These are phyloP conservation scores for Drosophila littoralis DNA, from an alignment of 1,140 invertebrate genomes.

Conservation along the genomic window DNA sequence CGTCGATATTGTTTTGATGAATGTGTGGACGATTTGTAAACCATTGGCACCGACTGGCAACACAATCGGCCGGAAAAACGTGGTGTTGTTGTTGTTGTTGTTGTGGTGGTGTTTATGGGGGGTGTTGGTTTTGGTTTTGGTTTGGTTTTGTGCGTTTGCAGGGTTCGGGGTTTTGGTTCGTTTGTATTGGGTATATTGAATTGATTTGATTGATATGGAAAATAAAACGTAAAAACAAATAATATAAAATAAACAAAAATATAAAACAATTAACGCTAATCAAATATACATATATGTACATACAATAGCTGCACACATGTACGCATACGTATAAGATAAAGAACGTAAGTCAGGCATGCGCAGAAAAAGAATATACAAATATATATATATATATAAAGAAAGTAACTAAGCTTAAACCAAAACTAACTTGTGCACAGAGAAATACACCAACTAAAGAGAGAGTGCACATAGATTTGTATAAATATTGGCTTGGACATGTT, in stretches of 20 bases:
- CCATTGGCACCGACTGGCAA: slow-evolving; percentile 81
- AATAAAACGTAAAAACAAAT: slow-evolving; percentile 74
- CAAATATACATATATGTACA: slow-evolving; percentile 35
- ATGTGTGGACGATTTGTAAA: slow-evolving; percentile 76
- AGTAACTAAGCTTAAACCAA: slow-evolving; percentile 6
- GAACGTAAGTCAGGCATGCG: slow-evolving; percentile 3
- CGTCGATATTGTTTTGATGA: slow-evolving; percentile 82
- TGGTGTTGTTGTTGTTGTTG: slow-evolving; percentile 12
- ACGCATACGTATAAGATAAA: slow-evolving; percentile 18
- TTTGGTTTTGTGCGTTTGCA: slow-evolving; percentile 36
- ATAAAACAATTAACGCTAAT: slow-evolving; percentile 49
- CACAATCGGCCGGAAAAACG: slow-evolving; percentile 62
- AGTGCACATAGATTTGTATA: slow-evolving; percentile 1
- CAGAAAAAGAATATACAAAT: slow-evolving; percentile 15
- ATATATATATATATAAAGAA: slow-evolving; percentile 13
- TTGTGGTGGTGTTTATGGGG: slow-evolving; percentile 22
- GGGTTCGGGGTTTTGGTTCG: slow-evolving; percentile 19
- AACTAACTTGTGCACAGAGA: neutral
- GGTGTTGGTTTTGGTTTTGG: slow-evolving; percentile 31
- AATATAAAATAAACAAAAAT: slow-evolving; percentile 32
- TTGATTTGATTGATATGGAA: slow-evolving; percentile 63
- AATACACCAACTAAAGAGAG: slow-evolving; percentile 6
- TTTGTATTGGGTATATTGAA: slow-evolving; percentile 39
- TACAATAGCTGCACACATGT: slow-evolving; percentile 34
- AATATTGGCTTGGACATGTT: slow-evolving; percentile 3